These are phyloP conservation scores for Drosophila merina DNA, from an alignment of 2,888 invertebrate genomes.

Conservation along the genomic window DNA sequence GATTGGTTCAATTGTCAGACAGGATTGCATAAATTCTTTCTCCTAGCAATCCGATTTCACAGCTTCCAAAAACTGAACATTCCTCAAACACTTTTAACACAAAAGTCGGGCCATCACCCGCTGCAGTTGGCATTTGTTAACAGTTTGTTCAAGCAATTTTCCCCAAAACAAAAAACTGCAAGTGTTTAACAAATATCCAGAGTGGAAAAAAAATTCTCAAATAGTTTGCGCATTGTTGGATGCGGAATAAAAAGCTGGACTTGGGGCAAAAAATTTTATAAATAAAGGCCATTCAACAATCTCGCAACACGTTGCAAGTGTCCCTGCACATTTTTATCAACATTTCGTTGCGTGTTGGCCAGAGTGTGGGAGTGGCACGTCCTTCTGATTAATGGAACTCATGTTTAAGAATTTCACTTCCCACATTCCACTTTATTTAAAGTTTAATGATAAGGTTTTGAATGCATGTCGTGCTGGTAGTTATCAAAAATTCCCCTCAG, in stretches of 20 bases:
- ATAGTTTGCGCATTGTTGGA: constrained; percentile 50
- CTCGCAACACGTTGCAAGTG: constrained; percentile 75
- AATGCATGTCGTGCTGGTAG: neutral
- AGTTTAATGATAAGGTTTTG: neutral
- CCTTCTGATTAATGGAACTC: constrained; percentile 71
- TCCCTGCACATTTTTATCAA: constrained; percentile 68
- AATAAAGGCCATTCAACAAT: constrained; percentile 67
- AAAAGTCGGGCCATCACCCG: constrained; percentile 25
- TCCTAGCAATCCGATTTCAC: neutral
- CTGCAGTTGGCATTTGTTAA: constrained; percentile 38
- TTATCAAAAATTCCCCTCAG: neutral
- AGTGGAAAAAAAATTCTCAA: constrained; percentile 42
- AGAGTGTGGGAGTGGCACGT: constrained; percentile 64
- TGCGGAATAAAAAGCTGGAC: constrained; percentile 2
- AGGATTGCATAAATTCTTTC: constrained; percentile 26
- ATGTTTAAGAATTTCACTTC: constrained; percentile 2
- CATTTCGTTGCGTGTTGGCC: constrained; percentile 60
- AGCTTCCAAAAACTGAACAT: constrained; percentile 8
- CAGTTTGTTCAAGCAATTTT: constrained; percentile 55
- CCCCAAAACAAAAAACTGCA: constrained; percentile 35
- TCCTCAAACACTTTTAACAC: constrained; percentile 21
- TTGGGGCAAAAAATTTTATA: constrained; percentile 24
- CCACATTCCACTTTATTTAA: neutral
- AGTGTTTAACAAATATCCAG: constrained; percentile 51
- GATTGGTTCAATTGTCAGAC: neutral